These are phyloP conservation scores for Brachionichthys hirsutus DNA, from an alignment of 2,113 vertebrate species.

Conservation along the genomic window DNA sequence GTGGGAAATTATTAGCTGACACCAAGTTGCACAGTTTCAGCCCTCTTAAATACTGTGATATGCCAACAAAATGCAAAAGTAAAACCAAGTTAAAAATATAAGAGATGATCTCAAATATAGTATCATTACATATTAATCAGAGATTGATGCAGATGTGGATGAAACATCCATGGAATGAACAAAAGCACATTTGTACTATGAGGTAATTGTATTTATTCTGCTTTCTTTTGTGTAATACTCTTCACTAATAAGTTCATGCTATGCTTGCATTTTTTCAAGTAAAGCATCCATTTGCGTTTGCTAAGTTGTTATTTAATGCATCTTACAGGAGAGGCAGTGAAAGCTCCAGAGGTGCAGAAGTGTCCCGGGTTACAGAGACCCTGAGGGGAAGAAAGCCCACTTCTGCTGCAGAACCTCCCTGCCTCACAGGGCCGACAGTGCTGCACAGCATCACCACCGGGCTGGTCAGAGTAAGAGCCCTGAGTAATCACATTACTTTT, in stretches of 20 bases:
- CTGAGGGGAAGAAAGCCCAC: constrained; percentile 79
- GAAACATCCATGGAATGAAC: too few relatives aligned
- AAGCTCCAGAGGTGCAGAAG: constrained; percentile 78
- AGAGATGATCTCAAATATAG: too few relatives aligned
- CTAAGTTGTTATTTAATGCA: neutral
- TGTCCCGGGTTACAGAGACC: constrained; percentile 79
- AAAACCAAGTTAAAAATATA: too few relatives aligned
- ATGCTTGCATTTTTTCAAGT: too few relatives aligned
- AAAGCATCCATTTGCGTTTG: neutral
- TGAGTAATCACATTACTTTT: constrained; percentile 53
- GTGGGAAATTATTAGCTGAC: constrained; percentile 5
- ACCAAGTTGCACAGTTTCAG: constrained; percentile 6
- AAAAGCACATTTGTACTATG: too few relatives aligned
- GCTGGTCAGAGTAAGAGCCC: constrained; percentile 78
- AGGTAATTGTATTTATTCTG: neutral
- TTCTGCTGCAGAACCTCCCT: constrained; percentile 81
- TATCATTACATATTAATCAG: too few relatives aligned
- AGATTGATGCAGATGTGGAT: too few relatives aligned
- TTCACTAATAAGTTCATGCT: too few relatives aligned
- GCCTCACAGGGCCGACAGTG: constrained; percentile 82
- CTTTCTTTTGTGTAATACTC: too few relatives aligned
- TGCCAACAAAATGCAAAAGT: neutral
- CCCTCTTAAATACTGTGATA: constrained; percentile 13
- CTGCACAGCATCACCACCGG: constrained; percentile 60
- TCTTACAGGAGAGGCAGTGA: constrained; percentile 81